Percentiles rank a stretch among this genome's conserved stretches.
phyloP scores from a whole-genome alignment of 2,797 vertebrate genomes.

The Sebastolobus alascanus region DNA sequence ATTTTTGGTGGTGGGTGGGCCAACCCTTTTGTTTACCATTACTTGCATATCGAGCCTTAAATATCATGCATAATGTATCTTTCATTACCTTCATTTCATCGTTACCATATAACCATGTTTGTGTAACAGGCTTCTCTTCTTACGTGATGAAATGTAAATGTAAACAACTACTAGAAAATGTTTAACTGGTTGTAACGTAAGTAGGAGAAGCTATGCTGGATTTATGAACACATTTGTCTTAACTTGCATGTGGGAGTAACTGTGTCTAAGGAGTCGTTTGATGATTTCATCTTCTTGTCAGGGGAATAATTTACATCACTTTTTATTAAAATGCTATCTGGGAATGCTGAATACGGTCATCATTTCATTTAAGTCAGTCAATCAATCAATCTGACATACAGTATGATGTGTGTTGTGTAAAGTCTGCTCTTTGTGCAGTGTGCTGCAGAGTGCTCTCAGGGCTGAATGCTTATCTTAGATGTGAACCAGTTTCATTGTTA shows the following conservation, averaged over 20 bases:
- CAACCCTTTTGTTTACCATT: neutral
- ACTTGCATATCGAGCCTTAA: neutral
- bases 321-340: conserved; percentile 10
- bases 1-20: conserved; percentile 9
- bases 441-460: neutral
- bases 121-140: neutral
- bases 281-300: neutral
- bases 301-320: neutral
- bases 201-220: neutral
- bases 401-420: neutral
- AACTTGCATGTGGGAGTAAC: neutral
- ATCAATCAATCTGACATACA: neutral
- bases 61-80: neutral
- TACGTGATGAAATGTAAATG: neutral
- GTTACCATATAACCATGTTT: conserved; percentile 6
- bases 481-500: neutral
- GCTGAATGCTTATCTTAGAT: neutral
- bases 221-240: neutral
- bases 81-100: neutral
- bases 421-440: neutral
- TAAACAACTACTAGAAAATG: neutral
- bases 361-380: neutral
- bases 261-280: neutral
- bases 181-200: conserved; percentile 7
- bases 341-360: conserved; percentile 9